Evolutionary conservation across 2,888 invertebrate genomes (phyloP), one percentile per base, ranked within the genome.

Genomic region (Lycophotia porphyrea): DNA sequence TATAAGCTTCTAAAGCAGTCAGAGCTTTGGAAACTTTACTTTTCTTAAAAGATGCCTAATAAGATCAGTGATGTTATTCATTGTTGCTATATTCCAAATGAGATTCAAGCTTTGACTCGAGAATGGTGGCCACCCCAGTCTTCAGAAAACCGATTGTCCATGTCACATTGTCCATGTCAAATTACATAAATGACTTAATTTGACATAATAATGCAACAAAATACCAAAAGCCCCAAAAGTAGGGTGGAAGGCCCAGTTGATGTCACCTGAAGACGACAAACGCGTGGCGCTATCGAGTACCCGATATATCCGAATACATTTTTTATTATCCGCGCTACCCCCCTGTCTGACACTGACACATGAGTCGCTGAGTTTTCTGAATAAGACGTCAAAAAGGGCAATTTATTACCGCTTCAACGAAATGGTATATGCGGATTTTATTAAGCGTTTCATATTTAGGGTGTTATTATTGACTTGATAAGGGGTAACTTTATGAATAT

Each of bases 341-440:
- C 65, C 87, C 82, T 70, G 82, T 78, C 92, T 92, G 94, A 90
- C 91, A 93, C 88, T 92, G 93, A 91, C 93, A 93, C 91, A 92
- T 91, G 93, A 92, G 91, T 92, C 90, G 91, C 77, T 89, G 89
- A 83, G 84, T 88, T 85, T 88, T 84, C 90, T 94, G 95, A 95
- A 93, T 92, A 93, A 95, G 94, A 94, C 93, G 93, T 95, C 95
- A 93, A 96, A 96, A 95, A 95, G 96, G 95, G 92, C 95, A 96
- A 95, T 94, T 93, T 93, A 92, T 92, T 93, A 88, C 91, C 91
- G 93, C 91, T 92, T 89, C 88, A 85, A 85, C 85, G 89, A 88
- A 89, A 90, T 82, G 87, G 84, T 92, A 93, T 92, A 93, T 91
- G 91, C 92, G 94, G 92, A 93, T 93, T 95, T 94, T 95, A 94